Evolutionary conservation across 2,113 vertebrate genomes (phyloP).

Genomic region (Mirza zaza): DNA sequence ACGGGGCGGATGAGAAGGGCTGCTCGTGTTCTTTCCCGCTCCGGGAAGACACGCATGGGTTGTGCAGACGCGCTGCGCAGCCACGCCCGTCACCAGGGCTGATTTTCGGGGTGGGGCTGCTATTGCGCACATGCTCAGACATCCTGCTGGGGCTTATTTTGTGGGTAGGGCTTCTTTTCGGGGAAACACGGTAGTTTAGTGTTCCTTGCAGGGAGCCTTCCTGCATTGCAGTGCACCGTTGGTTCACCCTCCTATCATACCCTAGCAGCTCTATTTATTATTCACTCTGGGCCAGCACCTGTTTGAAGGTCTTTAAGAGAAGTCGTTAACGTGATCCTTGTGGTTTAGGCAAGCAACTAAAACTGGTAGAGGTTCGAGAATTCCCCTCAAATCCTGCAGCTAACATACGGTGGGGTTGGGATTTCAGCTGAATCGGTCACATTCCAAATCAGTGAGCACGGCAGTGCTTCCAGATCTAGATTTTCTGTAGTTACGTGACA

Average conservation of each 20-base stretch:
- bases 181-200: background rate
- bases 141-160: too few relatives aligned
- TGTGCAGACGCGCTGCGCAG: too few relatives aligned
- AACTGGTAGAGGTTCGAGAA: background rate
- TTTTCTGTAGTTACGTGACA: background rate
- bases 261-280: background rate
- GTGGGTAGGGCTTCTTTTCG: too few relatives aligned
- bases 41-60: too few relatives aligned
- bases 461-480: background rate
- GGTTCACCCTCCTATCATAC: background rate
- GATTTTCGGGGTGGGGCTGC: too few relatives aligned
- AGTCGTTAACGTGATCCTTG: background rate
- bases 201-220: background rate
- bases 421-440: background rate
- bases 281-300: background rate
- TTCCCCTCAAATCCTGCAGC: background rate
- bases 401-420: background rate
- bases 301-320: background rate
- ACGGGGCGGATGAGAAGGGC: too few relatives aligned
- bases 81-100: too few relatives aligned
- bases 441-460: background rate
- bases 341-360: background rate
- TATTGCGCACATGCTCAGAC: too few relatives aligned
- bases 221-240: accelerated
- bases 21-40: too few relatives aligned